Base-by-base conservation (phyloP, 2,113 vertebrate genomes). In the Scartelaos histophorus region DNA sequence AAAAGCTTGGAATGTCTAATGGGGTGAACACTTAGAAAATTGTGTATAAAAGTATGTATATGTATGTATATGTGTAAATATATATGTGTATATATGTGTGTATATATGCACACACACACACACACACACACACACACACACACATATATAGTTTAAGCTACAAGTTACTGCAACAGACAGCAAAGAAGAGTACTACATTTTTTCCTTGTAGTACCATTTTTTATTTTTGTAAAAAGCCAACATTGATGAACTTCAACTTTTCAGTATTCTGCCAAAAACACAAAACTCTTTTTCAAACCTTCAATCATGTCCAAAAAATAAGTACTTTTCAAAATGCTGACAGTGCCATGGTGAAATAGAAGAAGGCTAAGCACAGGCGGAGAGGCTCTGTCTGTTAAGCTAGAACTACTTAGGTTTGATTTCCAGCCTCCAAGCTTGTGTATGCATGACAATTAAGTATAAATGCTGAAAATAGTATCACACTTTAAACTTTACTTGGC, bases 1-100 rank as follows among this genome's bases (percentile, higher is more conserved):
- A 61, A 69, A 69, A 72, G 62, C 13, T 29, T 13, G 25, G 71
- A 1, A 35, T 22, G 65, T 4, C n/a, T 15, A 46, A 47, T 66
- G 17, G 13, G 22, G 47, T 66, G 24, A 66, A 64, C 34, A 38
- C 34, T 21, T 43, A 64, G 16, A 43, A 11, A 64, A 35, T 34
- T 29, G 13, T 29, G 15, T 15, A 34, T 34, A 15, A 17, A 34
- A 24, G 22, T 58, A 24, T 22, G 13, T 13, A 61, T 17, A 61
- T 9, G 16, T 34, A 61, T 34, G n/a, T 43, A 4, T 34, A 64
- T 17, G 12, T 43, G 4, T 29, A 29, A 2, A 29, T 29, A 29
- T 29, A 29, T 29, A 29, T 29, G 4, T 29, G 4, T 29, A 29
- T 29, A 29, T 29, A 29, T 29, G 4, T 29, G 4, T 29, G 4